These are phyloP conservation scores for Trissoscelio sp. DNA, from an alignment of 2,888 invertebrate genomes.

Conservation along the genomic window DNA sequence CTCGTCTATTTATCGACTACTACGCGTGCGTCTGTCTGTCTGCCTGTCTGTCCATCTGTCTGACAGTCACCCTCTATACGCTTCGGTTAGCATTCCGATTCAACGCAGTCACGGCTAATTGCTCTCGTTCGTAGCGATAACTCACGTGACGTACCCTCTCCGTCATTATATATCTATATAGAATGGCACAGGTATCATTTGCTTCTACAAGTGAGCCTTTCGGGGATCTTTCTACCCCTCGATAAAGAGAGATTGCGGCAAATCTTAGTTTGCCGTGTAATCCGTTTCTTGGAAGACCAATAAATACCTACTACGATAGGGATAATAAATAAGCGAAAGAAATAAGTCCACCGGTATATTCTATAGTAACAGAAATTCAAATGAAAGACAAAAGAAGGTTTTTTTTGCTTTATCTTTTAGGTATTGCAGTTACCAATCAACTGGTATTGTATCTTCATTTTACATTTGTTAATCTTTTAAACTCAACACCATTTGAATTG, in stretches of 20 bases:
- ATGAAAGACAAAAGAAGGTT: slow-evolving; percentile 51
- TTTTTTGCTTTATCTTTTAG: slow-evolving; percentile 18
- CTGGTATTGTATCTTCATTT: no score
- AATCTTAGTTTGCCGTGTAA: slow-evolving; percentile 61
- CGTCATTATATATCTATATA: no score
- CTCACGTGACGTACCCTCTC: slow-evolving; percentile 71
- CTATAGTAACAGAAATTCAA: slow-evolving; percentile 17
- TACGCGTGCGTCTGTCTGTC: slow-evolving; percentile 50
- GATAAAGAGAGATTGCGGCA: slow-evolving; percentile 68
- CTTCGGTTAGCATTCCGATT: slow-evolving; percentile 58
- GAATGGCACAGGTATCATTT: slow-evolving; percentile 64
- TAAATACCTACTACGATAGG: slow-evolving; percentile 61
- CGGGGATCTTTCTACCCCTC: slow-evolving; percentile 54
- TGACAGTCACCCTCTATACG: slow-evolving; percentile 55
- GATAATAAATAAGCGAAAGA: slow-evolving; percentile 67
- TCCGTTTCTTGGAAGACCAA: slow-evolving; percentile 64
- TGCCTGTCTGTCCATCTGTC: no score
- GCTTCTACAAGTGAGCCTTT: slow-evolving; percentile 36
- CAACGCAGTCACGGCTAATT: slow-evolving; percentile 72
- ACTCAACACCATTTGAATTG: no score
- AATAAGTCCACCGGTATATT: slow-evolving; percentile 39
- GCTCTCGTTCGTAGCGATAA: slow-evolving; percentile 72
- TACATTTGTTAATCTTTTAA: no score
- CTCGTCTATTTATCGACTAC: slow-evolving; percentile 64
- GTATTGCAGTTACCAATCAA: slow-evolving; percentile 13